phyloP scores from a whole-genome alignment of 1,140 invertebrate genomes.

The Theocolax elegans region DNA sequence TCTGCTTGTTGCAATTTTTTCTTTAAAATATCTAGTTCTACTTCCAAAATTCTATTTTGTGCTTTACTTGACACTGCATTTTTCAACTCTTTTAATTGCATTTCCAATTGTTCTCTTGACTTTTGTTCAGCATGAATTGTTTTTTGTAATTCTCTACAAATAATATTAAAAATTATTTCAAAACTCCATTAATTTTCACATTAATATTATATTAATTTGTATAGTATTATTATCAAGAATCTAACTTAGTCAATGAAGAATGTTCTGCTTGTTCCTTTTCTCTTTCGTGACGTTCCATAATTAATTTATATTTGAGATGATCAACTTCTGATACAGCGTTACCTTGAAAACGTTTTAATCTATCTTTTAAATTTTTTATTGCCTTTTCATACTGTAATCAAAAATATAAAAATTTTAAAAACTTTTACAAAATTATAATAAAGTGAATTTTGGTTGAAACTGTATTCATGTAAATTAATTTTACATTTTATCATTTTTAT shows the following conservation, averaged over 20 bases:
- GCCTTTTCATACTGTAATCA: slow-evolving; percentile 75
- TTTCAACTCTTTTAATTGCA: slow-evolving; percentile 68
- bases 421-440: too few species aligned
- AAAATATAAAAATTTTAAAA: too few species aligned
- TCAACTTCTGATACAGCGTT: slow-evolving; percentile 72
- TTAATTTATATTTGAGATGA: slow-evolving; percentile 78
- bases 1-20: slow-evolving; percentile 73
- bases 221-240: not conserved
- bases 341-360: slow-evolving; percentile 70
- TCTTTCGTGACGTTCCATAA: slow-evolving; percentile 79
- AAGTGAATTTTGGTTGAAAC: too few species aligned
- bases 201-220: slow-evolving; percentile 4
- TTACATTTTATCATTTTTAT: slow-evolving; percentile 17
- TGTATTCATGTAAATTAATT: too few species aligned
- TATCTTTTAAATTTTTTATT: slow-evolving; percentile 72
- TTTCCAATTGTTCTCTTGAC: slow-evolving; percentile 73
- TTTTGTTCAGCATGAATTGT: slow-evolving; percentile 72
- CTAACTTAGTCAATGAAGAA: slow-evolving; percentile 73
- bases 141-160: slow-evolving; percentile 73
- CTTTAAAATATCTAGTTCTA: slow-evolving; percentile 74
- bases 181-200: too few species aligned
- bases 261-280: slow-evolving; percentile 83
- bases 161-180: slow-evolving; percentile 37
- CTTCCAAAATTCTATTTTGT: slow-evolving; percentile 71
- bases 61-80: slow-evolving; percentile 66